Evolutionary conservation across 2,888 invertebrate species (phyloP), one percentile per base, ranked within the genome.

Genomic region (Brassicogethes aeneus): DNA sequence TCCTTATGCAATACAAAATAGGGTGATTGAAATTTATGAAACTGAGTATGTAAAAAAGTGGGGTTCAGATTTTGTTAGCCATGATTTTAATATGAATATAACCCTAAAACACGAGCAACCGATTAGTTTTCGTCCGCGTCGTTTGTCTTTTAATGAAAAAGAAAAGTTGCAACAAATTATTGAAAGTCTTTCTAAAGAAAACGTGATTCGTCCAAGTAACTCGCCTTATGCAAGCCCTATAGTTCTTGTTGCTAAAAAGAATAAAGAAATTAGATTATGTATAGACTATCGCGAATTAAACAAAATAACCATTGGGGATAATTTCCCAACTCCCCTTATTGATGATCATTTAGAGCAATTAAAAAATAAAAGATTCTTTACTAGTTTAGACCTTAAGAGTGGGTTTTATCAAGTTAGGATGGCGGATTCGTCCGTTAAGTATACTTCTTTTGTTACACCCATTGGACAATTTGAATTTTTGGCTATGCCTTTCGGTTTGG

Each of bases 371-470:
- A 48, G 36, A 17, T 52, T 42, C 40, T 57, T 48, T 39, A 48
- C 50, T 3, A 44, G 17, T 2, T 34, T 59, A 12, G 55, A 57
- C 44, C 40, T 58, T 3, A 53, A 48, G 33, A 50, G 46, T 41
- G 55, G 7, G 5, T 23, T 23, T 23, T 23, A 23, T 10, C 5
- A 10, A 23, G 23, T 23, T 7, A 23, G 5, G 23, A 10, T 23
- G 5, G 23, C 5, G 7, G 7, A 5, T 23, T 5, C 5, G 10
- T 23, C 23, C 7, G 23, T 23, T 23, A 23, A 23, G 10, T 23
- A 23, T 23, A 23, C 23, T 7, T 7, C 7, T 10, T 23, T 23
- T 23, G 23, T 53, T 2, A 52, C 51, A 1, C 50, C 47, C 2
- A 39, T 49, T 10, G 51, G 52, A 2, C 52, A 55, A 23, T 23